phyloP scores from a whole-genome alignment of 53 echinoderm and acorn worm species.

The Mesocentrotus franciscanus region DNA sequence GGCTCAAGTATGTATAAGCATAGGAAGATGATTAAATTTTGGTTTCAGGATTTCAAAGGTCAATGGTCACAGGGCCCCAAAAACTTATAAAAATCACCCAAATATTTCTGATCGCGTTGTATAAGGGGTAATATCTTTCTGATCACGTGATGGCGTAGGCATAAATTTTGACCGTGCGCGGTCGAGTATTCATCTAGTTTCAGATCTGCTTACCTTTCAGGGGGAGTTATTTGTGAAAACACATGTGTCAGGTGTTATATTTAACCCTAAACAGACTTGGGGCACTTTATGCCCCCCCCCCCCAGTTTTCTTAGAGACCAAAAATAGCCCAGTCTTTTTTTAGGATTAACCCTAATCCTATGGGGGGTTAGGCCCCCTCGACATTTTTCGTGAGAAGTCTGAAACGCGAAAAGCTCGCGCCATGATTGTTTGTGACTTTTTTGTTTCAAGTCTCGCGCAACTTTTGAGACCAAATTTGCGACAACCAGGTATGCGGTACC shows the following conservation, averaged over 20 bases:
- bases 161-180: not conserved
- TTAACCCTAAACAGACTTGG: too few species aligned
- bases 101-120: too few species aligned
- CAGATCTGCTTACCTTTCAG: not conserved
- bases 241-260: too few species aligned
- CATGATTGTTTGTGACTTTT: not conserved
- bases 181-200: not conserved
- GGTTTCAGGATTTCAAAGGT: too few species aligned
- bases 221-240: not conserved
- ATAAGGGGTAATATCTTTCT: not conserved
- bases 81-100: too few species aligned
- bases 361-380: not conserved
- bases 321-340: too few species aligned
- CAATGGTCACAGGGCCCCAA: too few species aligned
- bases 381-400: not conserved
- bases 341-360: too few species aligned
- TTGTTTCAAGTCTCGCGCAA: conserved; percentile 1
- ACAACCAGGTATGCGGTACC: not conserved
- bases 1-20: too few species aligned
- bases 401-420: not conserved
- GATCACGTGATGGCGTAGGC: not conserved
- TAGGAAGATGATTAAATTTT: too few species aligned
- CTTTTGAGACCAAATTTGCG: not conserved
- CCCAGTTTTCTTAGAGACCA: too few species aligned
- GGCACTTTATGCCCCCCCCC: not conserved